Conservation (phyloP, 92 coral and sea anemone species). For the Scolanthus callimorphus region DNA sequence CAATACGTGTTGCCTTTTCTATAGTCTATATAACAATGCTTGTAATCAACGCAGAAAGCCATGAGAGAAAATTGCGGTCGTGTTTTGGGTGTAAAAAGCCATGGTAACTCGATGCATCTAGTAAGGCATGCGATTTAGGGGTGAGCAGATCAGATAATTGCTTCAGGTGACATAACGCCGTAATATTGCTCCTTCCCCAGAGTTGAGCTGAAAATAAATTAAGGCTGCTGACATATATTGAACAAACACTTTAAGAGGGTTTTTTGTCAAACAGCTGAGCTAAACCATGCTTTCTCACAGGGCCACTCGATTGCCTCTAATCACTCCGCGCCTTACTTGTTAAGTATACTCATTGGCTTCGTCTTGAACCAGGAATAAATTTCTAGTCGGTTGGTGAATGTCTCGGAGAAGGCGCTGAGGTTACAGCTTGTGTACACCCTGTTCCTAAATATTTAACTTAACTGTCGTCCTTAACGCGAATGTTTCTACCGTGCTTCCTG, state of each 20-base stretch:
- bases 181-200: constrained; percentile 58
- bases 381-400: not conserved
- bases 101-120: constrained; percentile 8
- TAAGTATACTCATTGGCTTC: constrained; percentile 2
- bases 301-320: constrained; percentile 40
- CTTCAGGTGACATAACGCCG: constrained; percentile 75
- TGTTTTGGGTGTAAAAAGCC: no score
- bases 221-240: constrained; percentile 85
- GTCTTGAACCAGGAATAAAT: not conserved
- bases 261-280: constrained; percentile 80
- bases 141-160: constrained; percentile 66
- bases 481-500: constrained; percentile 3
- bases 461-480: constrained; percentile 14
- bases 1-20: no score
- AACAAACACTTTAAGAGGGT: constrained; percentile 86
- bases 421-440: no score
- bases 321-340: constrained; percentile 24
- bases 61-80: no score
- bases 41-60: no score
- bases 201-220: constrained; percentile 83
- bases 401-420: no score
- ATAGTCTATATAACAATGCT: no score
- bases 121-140: constrained; percentile 16
- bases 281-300: constrained; percentile 70
- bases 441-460: no score